These are phyloP conservation scores for Semnopithecus entellus DNA, from an alignment of 2,113 vertebrate species.

Conservation along the genomic window DNA sequence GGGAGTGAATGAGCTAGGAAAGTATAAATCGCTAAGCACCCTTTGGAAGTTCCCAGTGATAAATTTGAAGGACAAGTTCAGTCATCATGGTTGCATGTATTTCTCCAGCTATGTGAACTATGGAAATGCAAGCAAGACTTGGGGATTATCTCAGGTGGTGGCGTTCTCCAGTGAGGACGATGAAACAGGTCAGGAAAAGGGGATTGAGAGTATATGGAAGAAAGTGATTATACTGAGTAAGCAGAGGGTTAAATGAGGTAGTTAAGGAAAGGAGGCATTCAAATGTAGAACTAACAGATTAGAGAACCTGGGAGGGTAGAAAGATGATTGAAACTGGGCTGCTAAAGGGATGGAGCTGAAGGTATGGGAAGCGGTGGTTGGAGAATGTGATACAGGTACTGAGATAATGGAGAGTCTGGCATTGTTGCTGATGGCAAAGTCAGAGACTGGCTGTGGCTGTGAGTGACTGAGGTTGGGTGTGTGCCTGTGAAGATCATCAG, in stretches of 20 bases:
- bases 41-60: neutral
- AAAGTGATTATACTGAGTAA: neutral
- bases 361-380: too few species aligned
- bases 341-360: neutral
- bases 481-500: fast-evolving
- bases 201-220: fast-evolving
- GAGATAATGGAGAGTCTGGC: fast-evolving
- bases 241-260: neutral
- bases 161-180: neutral
- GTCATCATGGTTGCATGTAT: fast-evolving
- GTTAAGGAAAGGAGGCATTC: neutral
- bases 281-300: too few species aligned
- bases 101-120: neutral
- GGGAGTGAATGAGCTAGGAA: neutral
- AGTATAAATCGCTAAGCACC: neutral
- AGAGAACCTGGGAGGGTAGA: neutral
- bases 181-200: neutral
- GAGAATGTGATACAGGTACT: fast-evolving
- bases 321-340: too few species aligned
- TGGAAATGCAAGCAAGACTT: neutral
- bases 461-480: too few species aligned
- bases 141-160: too few species aligned
- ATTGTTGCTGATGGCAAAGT: fast-evolving
- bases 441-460: fast-evolving
- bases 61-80: neutral